Evolutionary conservation across 2,113 vertebrate species (phyloP).

Genomic region (Caloenas nicobarica): DNA sequence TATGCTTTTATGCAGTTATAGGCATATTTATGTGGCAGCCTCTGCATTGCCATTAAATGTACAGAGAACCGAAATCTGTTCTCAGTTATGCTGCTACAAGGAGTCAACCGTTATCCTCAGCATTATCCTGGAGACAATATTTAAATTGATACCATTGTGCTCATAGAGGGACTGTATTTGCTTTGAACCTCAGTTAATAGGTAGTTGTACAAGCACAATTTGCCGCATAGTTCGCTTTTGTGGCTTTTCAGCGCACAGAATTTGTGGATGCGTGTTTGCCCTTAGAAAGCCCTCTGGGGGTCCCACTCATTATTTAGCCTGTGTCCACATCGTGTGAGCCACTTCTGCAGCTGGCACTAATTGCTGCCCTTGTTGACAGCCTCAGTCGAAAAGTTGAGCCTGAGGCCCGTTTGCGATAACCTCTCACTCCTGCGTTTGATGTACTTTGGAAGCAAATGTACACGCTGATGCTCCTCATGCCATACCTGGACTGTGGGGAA

Average conservation of each 20-base stretch:
- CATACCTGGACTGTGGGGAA: background rate
- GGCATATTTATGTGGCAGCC: background rate
- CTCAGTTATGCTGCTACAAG: background rate
- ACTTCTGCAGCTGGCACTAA: background rate
- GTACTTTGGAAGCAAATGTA: background rate
- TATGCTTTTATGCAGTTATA: background rate
- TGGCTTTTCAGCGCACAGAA: background rate
- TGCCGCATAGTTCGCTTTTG: background rate
- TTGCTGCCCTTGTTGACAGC: background rate
- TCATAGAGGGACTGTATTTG: background rate
- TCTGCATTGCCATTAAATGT: background rate
- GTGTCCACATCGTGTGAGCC: background rate
- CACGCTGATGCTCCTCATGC: background rate
- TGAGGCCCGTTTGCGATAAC: accelerated
- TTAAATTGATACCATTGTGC: background rate
- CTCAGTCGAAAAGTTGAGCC: background rate
- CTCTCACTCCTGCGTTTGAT: background rate
- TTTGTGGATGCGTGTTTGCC: background rate
- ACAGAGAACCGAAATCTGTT: background rate
- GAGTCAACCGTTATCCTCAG: background rate
- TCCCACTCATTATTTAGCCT: background rate
- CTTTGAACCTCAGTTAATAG: background rate
- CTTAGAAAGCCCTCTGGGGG: background rate
- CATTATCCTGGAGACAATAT: background rate
- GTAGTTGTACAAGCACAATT: background rate